Evolutionary conservation across 2,113 vertebrate species (phyloP).

Genomic region (Vimba vimba): DNA sequence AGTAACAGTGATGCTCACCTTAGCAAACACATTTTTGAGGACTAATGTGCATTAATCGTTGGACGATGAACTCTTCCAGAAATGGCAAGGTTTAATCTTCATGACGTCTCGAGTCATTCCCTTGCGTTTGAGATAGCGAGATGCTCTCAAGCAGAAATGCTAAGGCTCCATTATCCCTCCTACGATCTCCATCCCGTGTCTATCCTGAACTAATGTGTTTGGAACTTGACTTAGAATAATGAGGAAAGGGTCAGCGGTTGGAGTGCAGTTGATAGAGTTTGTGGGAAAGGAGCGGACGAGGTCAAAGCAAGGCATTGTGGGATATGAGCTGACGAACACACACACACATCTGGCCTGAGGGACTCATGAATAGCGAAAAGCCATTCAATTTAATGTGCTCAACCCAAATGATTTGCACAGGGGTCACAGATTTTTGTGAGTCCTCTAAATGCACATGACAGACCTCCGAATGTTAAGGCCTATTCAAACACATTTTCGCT

Average conservation of each 20-base stretch:
- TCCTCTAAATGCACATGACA: not conserved
- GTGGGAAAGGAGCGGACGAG: not conserved
- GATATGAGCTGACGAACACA: not conserved
- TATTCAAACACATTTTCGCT: not conserved
- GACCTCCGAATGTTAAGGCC: not conserved
- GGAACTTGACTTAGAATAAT: conserved; percentile 8
- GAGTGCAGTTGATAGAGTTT: not conserved
- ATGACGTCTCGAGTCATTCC: not conserved
- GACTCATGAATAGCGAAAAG: conserved; percentile 3
- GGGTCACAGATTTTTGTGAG: not conserved
- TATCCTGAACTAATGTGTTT: conserved; percentile 24
- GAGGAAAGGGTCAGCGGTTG: conserved; percentile 16
- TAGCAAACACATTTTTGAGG: not conserved
- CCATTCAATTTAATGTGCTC: conserved; percentile 28
- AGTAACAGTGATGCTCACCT: not conserved
- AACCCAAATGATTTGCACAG: not conserved
- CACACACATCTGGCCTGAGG: conserved; percentile 2
- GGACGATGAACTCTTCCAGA: not conserved
- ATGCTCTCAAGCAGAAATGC: not conserved
- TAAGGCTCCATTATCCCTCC: conserved; percentile 8
- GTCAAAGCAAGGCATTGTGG: not conserved
- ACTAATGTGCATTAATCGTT: not conserved
- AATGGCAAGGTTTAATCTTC: not conserved
- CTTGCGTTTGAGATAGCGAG: not conserved
- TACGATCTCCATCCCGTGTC: conserved; percentile 16